These are phyloP conservation scores for Amphiura filiformis DNA, from an alignment of 35 echinoderm and acorn worm genomes.

Conservation along the genomic window DNA sequence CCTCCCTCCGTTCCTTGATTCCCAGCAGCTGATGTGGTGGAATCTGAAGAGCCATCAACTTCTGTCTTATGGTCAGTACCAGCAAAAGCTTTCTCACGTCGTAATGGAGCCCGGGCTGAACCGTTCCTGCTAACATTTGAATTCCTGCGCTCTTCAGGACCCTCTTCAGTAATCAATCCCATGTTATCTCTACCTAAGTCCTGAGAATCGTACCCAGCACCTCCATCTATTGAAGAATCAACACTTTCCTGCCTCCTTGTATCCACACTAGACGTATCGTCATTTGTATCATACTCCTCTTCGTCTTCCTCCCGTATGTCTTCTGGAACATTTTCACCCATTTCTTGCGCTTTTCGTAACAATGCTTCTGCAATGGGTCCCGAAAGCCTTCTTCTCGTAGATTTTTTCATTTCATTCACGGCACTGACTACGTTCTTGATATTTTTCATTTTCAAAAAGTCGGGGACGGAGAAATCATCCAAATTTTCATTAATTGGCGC, in stretches of 20 bases:
- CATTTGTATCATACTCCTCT: neutral
- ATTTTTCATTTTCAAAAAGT: constrained; percentile 96
- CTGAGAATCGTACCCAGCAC: neutral
- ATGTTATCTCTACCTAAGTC: neutral
- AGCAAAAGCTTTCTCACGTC: constrained; percentile 42
- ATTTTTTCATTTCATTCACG: constrained; percentile 88
- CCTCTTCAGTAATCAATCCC: neutral
- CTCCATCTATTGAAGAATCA: constrained; percentile 2
- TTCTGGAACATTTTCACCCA: constrained; percentile 19
- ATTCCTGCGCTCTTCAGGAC: constrained; percentile 20
- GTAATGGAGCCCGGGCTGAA: neutral
- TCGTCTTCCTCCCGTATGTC: constrained; percentile 33
- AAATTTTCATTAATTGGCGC: constrained; percentile 78
- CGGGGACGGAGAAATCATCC: constrained; percentile 89
- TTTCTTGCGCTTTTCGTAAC: neutral
- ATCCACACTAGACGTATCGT: neutral
- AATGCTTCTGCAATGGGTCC: constrained; percentile 16
- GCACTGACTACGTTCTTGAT: constrained; percentile 91
- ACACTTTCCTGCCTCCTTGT: neutral
- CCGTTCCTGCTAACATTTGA: neutral
- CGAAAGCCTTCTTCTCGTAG: constrained; percentile 55
- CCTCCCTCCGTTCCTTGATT: neutral
- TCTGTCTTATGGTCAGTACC: constrained; percentile 24
- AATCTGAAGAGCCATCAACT: too few species aligned
- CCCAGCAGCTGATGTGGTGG: neutral